Evolutionary conservation across 2,888 invertebrate genomes (phyloP), one percentile per base, ranked within the genome.

Genomic region (Lottia gigantea): DNA sequence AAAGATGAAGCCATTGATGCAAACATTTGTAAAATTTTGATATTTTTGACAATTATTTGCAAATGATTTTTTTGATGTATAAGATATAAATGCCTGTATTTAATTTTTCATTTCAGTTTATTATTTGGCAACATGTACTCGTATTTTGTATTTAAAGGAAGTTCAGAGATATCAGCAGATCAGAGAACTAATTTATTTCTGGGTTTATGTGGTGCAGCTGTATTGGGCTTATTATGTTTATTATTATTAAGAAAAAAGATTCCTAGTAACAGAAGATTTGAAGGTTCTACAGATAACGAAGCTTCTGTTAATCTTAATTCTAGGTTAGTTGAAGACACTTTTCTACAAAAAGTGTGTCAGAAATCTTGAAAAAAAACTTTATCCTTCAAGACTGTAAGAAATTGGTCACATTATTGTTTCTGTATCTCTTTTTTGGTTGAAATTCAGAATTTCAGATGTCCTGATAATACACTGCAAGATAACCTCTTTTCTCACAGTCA

Each of bases 41-140:
- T 64, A 11, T 66, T 23, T 31, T 31, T 26, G 6, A 31, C 31
- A 31, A 31, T 31, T 31, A 31, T 31, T 31, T 31, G 6, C 31
- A 31, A 31, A 31, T 31, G 31, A 31, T 31, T 31, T 31, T 31
- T 31, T 8, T 40, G 40, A 40, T 40, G 7, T 11, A 8, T 40
- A 40, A 8, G 40, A 6, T 11, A 8, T 40, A 40, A 40, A 40
- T 40, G 6, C 7, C 40, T 6, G 7, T 6, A 40, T 40, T 40
- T 40, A 8, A 40, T 40, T 40, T 40, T 40, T 8, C 11, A 40
- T 91, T 92, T 78, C 90, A 98, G 98, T 86, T 92, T 97, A 90
- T 94, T 98, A 89, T 93, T 95, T 86, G 98, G 98, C 69, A 99
- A 99, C 87, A 90, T 97, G 46, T 98, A 97, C 90, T 96, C 98